Evolutionary conservation across 2,113 vertebrate genomes (phyloP), one percentile per base, ranked within the genome.

Genomic region (Eptatretus burgeri): DNA sequence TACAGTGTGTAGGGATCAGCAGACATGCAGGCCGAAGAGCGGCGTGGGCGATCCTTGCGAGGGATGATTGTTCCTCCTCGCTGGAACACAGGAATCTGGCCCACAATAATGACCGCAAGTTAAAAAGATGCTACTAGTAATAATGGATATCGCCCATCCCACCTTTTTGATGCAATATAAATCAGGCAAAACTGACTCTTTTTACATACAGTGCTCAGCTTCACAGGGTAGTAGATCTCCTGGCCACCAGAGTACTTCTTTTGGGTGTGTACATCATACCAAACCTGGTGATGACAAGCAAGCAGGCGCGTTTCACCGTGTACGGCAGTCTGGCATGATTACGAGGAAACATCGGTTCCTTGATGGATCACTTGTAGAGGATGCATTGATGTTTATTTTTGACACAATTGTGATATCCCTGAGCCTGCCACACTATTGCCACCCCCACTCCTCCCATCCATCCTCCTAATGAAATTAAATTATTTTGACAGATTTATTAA

Each of bases 11-110:
- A 80, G 7, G 85, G 85, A 66, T 89, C 85, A 0, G 75, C 68
- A 63, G 76, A 77, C 85, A 86, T 87, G 67, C 82, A 84, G 49
- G 78, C 70, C 5, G 82, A 81, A 1, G 84, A 83, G 17, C 85
- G 76, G 11, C 85, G 77, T 7, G 80, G 74, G 5, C 85, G 73
- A 66, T 79, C 74, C 74, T 85, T 85, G 56, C 80, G 77, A 49
- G 81, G 74, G 66, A 89, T 78, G 2, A 89, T 77, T 2, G 82
- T 81, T 17, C 85, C 84, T 1, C 84, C 84, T 0, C 81, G 79
- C 67, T 89, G 85, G 72, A 82, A 87, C 65, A 82, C 82, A 0
- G 85, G 85, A 66, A 86, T 78, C 85, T 89, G 69, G 49, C 9
- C 60, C n/a, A 41, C 51, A 66, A 7, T 41, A 7, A 41, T 41